Conservation (phyloP, 2,888 invertebrate species). For the Diarsia brunnea region DNA sequence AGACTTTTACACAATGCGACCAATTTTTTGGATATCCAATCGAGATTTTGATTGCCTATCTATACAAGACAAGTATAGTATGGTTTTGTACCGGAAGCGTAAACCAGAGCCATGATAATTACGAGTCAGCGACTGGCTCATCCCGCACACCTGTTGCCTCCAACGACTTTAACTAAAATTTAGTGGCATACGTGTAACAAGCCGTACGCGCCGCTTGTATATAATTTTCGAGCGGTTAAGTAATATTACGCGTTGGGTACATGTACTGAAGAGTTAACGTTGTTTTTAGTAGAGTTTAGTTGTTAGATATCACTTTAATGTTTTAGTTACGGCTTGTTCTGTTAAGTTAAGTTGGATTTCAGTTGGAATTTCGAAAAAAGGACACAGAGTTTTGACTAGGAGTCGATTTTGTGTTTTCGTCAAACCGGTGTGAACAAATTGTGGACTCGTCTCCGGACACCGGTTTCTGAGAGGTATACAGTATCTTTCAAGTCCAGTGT, state of each 20-base stretch:
- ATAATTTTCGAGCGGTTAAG: slow-evolving; percentile 86
- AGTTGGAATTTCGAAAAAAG: slow-evolving; percentile 3
- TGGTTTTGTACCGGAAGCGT: slow-evolving; percentile 58
- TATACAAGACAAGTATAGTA: slow-evolving; percentile 35
- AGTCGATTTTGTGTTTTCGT: neutral
- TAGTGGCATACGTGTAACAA: slow-evolving; percentile 86
- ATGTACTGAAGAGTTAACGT: slow-evolving; percentile 66
- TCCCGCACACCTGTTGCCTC: slow-evolving; percentile 88
- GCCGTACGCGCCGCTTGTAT: slow-evolving; percentile 84
- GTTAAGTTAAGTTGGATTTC: slow-evolving; percentile 32
- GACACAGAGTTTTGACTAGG: neutral
- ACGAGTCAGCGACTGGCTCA: slow-evolving; percentile 84
- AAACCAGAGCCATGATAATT: slow-evolving; percentile 84
- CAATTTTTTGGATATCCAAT: slow-evolving; percentile 56
- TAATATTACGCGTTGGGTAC: slow-evolving; percentile 79
- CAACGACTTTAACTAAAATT: slow-evolving; percentile 88
- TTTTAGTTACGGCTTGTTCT: slow-evolving; percentile 51
- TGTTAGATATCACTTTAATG: slow-evolving; percentile 58
- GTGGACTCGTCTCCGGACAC: neutral
- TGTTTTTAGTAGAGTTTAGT: slow-evolving; percentile 71
- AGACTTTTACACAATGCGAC: slow-evolving; percentile 37
- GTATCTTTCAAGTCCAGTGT: neutral
- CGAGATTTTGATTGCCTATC: slow-evolving; percentile 41
- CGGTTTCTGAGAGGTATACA: neutral
- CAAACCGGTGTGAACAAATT: neutral